Evolutionary conservation across 30 jellyfish, hydroid and myxozoan genomes (phyloP).

Genomic region (Aurelia aurita): DNA sequence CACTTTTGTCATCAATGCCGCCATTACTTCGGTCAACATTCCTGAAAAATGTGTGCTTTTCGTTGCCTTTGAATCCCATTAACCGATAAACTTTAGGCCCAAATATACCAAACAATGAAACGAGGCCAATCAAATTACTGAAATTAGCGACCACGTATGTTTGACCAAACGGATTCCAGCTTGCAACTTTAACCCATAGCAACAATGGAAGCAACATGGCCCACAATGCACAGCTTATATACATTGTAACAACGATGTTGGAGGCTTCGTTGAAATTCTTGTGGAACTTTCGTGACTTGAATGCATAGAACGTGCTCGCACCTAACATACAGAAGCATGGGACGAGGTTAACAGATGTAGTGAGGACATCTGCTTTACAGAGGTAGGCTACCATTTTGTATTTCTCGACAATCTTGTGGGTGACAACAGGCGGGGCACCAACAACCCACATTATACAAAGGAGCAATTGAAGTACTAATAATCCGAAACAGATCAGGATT

Average conservation of each 20-base stretch:
- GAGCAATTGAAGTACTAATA: constrained; percentile 66
- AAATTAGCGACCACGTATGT: constrained; percentile 35
- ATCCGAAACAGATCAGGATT: constrained; percentile 64
- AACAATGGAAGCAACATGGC: constrained; percentile 57
- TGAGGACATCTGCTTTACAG: constrained; percentile 21
- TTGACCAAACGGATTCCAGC: constrained; percentile 23
- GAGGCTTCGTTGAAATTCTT: constrained; percentile 86
- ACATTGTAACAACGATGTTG: constrained; percentile 90
- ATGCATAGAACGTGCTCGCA: constrained; percentile 83
- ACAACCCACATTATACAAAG: constrained; percentile 80
- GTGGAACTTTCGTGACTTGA: constrained; percentile 88
- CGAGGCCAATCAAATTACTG: constrained; percentile 50
- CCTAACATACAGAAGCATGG: constrained; percentile 73
- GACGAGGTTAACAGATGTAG: constrained; percentile 55
- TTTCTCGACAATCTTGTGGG: constrained; percentile 43
- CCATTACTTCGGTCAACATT: too few relatives aligned
- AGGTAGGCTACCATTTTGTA: constrained; percentile 56
- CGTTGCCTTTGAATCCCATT: not conserved
- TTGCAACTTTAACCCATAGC: not conserved
- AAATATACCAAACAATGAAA: constrained; percentile 53
- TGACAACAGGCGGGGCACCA: constrained; percentile 68
- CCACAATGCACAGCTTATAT: constrained; percentile 75
- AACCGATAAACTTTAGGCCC: constrained; percentile 50
- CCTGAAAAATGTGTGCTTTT: not conserved
- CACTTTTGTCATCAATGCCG: too few relatives aligned